phyloP scores from a whole-genome alignment of 2,797 vertebrate genomes.

The Leuciscus waleckii region DNA sequence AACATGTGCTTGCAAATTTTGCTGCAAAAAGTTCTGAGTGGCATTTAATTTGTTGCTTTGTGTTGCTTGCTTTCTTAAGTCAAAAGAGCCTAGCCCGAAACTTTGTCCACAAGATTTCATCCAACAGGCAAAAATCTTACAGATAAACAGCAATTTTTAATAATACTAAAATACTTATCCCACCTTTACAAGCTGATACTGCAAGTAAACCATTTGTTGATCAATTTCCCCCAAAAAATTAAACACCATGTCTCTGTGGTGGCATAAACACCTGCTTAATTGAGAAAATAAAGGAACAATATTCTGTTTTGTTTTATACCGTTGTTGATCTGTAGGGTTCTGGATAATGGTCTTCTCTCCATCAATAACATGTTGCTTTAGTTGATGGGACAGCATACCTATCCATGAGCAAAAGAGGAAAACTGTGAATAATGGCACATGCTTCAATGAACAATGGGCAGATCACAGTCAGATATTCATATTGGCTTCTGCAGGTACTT shows the following conservation, averaged over 20 bases:
- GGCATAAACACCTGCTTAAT: neutral
- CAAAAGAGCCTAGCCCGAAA: neutral
- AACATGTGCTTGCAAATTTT: neutral
- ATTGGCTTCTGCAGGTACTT: neutral
- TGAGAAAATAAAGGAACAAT: neutral
- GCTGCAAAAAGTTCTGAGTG: neutral
- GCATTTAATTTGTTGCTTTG: neutral
- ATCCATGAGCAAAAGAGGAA: neutral
- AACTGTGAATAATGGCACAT: constrained; percentile 4
- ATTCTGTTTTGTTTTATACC: constrained; percentile 73
- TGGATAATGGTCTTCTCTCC: constrained; percentile 99
- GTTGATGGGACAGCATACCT: constrained; percentile 98
- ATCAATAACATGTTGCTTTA: constrained; percentile 97
- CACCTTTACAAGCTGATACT: neutral
- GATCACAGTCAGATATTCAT: neutral
- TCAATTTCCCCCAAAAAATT: neutral
- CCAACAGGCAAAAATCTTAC: neutral
- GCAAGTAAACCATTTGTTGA: neutral
- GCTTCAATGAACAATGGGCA: neutral
- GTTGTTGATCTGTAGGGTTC: constrained; percentile 97
- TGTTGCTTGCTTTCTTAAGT: neutral
- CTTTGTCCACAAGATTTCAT: neutral
- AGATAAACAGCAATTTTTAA: neutral
- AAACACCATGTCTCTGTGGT: neutral
- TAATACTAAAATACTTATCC: neutral